These are phyloP conservation scores for Epistrophella euchroma DNA, from an alignment of 2,888 invertebrate species.

Conservation along the genomic window DNA sequence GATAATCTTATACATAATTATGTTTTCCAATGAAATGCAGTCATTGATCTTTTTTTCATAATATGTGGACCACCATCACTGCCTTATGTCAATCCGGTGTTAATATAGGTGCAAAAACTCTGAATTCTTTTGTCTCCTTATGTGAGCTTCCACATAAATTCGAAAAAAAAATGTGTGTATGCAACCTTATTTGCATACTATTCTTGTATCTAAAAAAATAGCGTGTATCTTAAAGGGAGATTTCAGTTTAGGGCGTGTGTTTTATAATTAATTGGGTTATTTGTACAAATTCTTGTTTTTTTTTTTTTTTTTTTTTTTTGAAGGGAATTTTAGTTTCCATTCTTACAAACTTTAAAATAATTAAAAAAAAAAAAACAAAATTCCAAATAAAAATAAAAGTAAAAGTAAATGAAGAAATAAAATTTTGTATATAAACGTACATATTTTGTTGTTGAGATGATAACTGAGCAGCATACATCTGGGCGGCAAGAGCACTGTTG, in stretches of 20 bases:
- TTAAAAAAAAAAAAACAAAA: conserved; percentile 48
- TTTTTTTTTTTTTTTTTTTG: conserved; percentile 65
- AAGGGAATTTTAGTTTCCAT: conserved; percentile 10
- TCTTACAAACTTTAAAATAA: conserved; percentile 63
- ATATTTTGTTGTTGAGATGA: conserved; percentile 97
- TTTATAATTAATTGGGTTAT: conserved; percentile 79
- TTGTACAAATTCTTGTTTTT: conserved; percentile 78
- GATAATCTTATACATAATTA: background rate
- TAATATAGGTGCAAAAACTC: conserved; percentile 60
- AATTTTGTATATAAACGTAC: conserved; percentile 86
- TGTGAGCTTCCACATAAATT: conserved; percentile 12
- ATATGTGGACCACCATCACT: conserved; percentile 54
- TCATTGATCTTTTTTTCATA: conserved; percentile 33
- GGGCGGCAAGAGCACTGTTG: conserved; percentile 96
- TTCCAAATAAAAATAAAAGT: conserved; percentile 60
- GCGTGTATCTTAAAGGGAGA: conserved; percentile 7
- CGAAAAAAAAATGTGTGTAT: conserved; percentile 2
- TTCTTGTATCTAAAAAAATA: conserved; percentile 46
- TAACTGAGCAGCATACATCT: conserved; percentile 97
- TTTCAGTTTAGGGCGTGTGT: background rate
- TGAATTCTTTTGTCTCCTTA: conserved; percentile 36
- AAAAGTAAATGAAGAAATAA: conserved; percentile 67
- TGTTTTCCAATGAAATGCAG: background rate
- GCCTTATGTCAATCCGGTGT: conserved; percentile 38
- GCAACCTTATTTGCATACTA: conserved; percentile 53